Conservation (phyloP, 1,140 invertebrate species). For the Drosophila lacteicornis region DNA sequence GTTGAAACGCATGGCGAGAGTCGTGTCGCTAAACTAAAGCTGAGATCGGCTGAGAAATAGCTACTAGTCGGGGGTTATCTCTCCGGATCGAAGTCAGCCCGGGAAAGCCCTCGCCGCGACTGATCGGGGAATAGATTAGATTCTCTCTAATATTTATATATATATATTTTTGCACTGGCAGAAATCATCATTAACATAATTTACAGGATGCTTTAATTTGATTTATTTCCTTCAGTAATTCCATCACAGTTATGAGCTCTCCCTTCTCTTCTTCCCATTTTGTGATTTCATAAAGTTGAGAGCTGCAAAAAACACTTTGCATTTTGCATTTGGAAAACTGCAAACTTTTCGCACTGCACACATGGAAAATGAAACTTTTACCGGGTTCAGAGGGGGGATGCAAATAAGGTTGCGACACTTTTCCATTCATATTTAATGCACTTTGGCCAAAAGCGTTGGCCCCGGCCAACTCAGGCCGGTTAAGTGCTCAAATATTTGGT, state of each 20-base stretch:
- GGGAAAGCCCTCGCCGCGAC: neutral
- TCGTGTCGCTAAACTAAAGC: neutral
- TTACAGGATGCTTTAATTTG: no score
- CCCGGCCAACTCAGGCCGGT: neutral
- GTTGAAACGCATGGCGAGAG: slow-evolving; percentile 13
- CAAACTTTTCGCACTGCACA: slow-evolving; percentile 20
- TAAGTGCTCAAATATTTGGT: slow-evolving; percentile 42
- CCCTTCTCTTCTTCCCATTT: no score
- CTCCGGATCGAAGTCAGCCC: neutral
- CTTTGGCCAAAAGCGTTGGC: slow-evolving; percentile 35
- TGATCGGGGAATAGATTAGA: neutral
- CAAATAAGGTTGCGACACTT: slow-evolving; percentile 22
- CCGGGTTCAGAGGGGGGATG: neutral
- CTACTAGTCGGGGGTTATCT: slow-evolving; percentile 1
- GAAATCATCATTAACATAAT: no score
- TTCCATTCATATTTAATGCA: slow-evolving; percentile 67
- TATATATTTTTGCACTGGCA: no score
- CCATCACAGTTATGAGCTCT: no score
- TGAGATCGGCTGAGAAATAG: neutral
- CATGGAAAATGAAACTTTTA: slow-evolving; percentile 20
- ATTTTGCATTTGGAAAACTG: slow-evolving; percentile 17
- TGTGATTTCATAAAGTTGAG: slow-evolving; percentile 16
- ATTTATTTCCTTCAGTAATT: no score
- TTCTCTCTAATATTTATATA: no score
- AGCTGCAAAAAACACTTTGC: slow-evolving; percentile 18